Evolutionary conservation across 2,797 vertebrate genomes (phyloP), one percentile per base, ranked within the genome.

Genomic region (Oceanodroma leucorhoa): DNA sequence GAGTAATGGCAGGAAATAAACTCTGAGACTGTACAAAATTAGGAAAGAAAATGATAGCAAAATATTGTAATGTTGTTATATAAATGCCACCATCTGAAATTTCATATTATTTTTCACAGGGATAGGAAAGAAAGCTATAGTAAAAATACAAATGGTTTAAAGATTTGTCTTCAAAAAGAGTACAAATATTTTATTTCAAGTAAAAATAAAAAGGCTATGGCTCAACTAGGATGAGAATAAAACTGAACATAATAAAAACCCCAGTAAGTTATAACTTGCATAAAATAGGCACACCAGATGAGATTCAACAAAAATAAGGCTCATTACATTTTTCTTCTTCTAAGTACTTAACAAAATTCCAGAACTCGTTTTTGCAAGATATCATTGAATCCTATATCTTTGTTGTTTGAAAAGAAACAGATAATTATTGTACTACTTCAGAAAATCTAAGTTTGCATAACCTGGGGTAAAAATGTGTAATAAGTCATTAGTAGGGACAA

Each of bases 41-140:
- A 71, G 20, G 29, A 83, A 81, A 50, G 32, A 77, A 51, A 78
- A 57, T 18, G 0, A 72, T 51, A 89, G 10, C 8, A 89, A 87
- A 66, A 61, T 60, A 67, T 18, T 65, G 5, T 62, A 43, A 71
- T 48, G 10, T 11, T 83, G 12, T 51, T 89, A 2, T 22, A 24
- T 32, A 34, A 64, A 57, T 43, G 10, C 5, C 8, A n/a, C 2
- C 6, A 27, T 11, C 7, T 76, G 34, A 84, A 87, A 58, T 34
- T 3, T 50, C 3, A 0, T 22, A 2, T 9, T 45, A 19, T 65
- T 51, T 12, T 12, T 18, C 17, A 20, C 4, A 29, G 15, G 7
- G 5, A 12, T 48, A n/a, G 7, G 34, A 53, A 94, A 70, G 7
- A 40, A 88, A 73, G 8, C 17, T n/a, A 5, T 17, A 55, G 4